phyloP scores from a whole-genome alignment of 2,888 invertebrate species.

The Cerceris rybyensis region DNA sequence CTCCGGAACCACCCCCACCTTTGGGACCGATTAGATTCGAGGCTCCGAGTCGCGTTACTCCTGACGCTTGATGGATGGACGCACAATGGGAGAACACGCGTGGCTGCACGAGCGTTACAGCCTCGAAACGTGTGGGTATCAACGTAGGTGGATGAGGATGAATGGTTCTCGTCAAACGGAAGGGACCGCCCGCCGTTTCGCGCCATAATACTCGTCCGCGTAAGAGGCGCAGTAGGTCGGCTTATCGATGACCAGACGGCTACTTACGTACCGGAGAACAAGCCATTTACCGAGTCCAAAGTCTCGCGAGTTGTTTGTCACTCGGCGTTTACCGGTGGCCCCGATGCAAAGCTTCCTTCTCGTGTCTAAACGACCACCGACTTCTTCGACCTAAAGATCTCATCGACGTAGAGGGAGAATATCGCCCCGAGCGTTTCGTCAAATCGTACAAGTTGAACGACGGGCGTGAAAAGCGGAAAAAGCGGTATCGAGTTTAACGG shows the following conservation, averaged over 20 bases:
- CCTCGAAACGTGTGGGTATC: conserved; percentile 66
- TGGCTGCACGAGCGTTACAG: conserved; percentile 62
- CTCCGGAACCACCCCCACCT: conserved; percentile 45
- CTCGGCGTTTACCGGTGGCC: conserved; percentile 16
- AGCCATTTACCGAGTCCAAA: conserved; percentile 69
- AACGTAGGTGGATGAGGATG: conserved; percentile 81
- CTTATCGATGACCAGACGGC: conserved; percentile 79
- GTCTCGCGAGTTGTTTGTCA: conserved; percentile 41
- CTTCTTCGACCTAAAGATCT: no score
- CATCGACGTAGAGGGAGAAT: no score
- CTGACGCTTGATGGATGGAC: conserved; percentile 79
- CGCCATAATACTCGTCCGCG: conserved; percentile 78
- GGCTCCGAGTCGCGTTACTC: conserved; percentile 65
- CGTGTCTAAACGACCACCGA: background rate
- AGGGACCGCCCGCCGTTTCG: conserved; percentile 80
- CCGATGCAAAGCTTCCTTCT: background rate
- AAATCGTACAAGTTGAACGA: no score
- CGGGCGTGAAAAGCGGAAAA: background rate
- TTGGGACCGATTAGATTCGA: conserved; percentile 18
- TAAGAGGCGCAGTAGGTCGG: conserved; percentile 71
- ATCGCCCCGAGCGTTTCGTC: no score
- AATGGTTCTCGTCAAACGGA: conserved; percentile 82
- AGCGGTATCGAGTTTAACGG: background rate
- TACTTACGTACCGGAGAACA: conserved; percentile 76
- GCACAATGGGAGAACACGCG: conserved; percentile 74